phyloP scores from a whole-genome alignment of 2,113 vertebrate genomes.

The Misgurnus mizolepis region DNA sequence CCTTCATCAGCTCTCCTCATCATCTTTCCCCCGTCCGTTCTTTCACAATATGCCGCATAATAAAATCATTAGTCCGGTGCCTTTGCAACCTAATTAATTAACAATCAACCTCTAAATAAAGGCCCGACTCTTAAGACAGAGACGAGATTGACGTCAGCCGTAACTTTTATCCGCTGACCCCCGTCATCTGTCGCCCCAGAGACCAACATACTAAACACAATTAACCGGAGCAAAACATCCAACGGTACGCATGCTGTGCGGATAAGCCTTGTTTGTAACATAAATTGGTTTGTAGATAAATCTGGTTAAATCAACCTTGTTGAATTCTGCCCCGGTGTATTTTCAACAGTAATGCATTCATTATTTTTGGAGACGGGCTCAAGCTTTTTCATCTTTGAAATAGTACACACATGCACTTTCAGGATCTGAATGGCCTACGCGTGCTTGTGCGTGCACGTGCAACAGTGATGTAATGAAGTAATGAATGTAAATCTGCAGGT shows the following conservation, averaged over 20 bases:
- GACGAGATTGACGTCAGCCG: background rate
- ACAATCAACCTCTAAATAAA: slow-evolving; percentile 33
- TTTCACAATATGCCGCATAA: slow-evolving; percentile 10
- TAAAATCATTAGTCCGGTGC: slow-evolving; percentile 23
- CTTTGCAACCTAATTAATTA: slow-evolving; percentile 12
- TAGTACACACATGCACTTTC: slow-evolving; percentile 3
- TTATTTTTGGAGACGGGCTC: slow-evolving; percentile 22
- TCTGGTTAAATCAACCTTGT: slow-evolving; percentile 16
- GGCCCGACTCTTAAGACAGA: background rate
- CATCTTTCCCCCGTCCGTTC: background rate
- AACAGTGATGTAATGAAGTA: background rate
- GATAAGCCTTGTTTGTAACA: slow-evolving; percentile 5
- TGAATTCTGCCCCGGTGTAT: slow-evolving; percentile 26
- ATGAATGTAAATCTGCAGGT: background rate
- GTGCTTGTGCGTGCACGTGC: background rate
- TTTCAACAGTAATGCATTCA: slow-evolving; percentile 38
- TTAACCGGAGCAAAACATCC: slow-evolving; percentile 18
- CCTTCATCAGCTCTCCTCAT: slow-evolving; percentile 31
- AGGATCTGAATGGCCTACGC: slow-evolving; percentile 2
- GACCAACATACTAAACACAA: slow-evolving; percentile 30
- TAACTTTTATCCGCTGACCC: slow-evolving; percentile 22
- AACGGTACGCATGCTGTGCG: background rate
- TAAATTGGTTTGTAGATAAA: slow-evolving; percentile 40
- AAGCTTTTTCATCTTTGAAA: slow-evolving; percentile 36
- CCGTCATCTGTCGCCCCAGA: background rate